phyloP scores from a whole-genome alignment of 2,797 vertebrate genomes.

The Helarctos malayanus region DNA sequence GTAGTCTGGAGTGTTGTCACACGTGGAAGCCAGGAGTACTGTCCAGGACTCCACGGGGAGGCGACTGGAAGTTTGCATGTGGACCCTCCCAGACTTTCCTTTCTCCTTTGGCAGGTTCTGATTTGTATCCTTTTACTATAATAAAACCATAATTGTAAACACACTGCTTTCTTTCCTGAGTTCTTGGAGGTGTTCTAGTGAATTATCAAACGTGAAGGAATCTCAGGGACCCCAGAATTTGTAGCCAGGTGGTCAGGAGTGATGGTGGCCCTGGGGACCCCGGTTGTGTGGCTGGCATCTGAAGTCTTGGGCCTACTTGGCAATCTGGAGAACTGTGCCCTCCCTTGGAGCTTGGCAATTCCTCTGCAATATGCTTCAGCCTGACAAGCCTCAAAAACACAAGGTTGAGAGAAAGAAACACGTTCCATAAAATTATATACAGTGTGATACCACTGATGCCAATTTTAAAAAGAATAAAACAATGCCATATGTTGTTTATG shows the following conservation, averaged over 20 bases:
- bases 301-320: background rate
- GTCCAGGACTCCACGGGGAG: background rate
- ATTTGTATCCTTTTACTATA: background rate
- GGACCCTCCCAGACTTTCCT: accelerated
- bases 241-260: background rate
- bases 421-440: background rate
- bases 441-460: background rate
- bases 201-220: background rate
- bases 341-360: no score
- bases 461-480: background rate
- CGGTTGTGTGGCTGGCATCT: background rate
- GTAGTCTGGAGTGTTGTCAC: accelerated
- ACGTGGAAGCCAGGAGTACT: accelerated
- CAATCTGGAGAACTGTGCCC: background rate
- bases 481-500: accelerated
- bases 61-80: accelerated
- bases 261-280: background rate
- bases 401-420: background rate
- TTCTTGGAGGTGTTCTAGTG: background rate
- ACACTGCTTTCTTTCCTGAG: background rate
- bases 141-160: background rate
- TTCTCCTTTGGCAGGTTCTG: background rate
- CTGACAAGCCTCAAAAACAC: background rate
- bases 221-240: background rate
- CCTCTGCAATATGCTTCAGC: background rate